Conservation (phyloP, 2,888 invertebrate genomes). For the Drosophila setosimentum region DNA sequence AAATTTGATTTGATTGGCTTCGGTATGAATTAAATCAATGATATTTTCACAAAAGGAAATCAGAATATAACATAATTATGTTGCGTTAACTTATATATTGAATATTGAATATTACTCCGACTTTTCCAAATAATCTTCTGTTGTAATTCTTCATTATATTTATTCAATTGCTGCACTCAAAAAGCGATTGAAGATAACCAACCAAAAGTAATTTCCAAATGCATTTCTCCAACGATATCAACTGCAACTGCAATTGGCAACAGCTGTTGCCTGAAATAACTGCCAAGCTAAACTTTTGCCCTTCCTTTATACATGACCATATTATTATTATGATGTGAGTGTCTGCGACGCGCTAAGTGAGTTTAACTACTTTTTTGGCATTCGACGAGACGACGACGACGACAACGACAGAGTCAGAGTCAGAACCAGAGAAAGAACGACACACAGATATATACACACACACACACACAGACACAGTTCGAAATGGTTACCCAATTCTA, state of each 20-base stretch:
- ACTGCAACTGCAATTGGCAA: slow-evolving; percentile 43
- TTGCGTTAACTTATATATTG: not conserved
- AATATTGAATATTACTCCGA: not conserved
- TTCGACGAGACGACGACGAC: slow-evolving; percentile 23
- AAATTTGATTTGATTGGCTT: not conserved
- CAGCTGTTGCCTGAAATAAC: slow-evolving; percentile 50
- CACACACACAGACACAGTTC: slow-evolving; percentile 1
- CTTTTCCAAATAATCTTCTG: not conserved
- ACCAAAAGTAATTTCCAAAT: slow-evolving; percentile 45
- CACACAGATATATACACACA: not conserved
- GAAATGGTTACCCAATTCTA: slow-evolving; percentile 47
- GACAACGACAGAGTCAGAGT: slow-evolving; percentile 15
- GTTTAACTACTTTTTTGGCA: slow-evolving; percentile 34
- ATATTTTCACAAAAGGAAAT: not conserved
- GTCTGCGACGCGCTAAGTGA: slow-evolving; percentile 38
- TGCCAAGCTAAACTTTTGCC: slow-evolving; percentile 22
- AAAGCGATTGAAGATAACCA: slow-evolving; percentile 8
- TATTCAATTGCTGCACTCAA: slow-evolving; percentile 1
- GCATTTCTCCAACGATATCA: slow-evolving; percentile 21
- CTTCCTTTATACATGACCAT: slow-evolving; percentile 11
- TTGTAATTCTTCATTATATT: not conserved
- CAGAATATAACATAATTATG: not conserved
- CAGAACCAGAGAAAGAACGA: slow-evolving; percentile 7
- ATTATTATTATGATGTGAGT: slow-evolving; percentile 40
- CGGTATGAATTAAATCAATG: not conserved